phyloP scores from a whole-genome alignment of 2,113 vertebrate genomes.

The Poicephalus gulielmi region DNA sequence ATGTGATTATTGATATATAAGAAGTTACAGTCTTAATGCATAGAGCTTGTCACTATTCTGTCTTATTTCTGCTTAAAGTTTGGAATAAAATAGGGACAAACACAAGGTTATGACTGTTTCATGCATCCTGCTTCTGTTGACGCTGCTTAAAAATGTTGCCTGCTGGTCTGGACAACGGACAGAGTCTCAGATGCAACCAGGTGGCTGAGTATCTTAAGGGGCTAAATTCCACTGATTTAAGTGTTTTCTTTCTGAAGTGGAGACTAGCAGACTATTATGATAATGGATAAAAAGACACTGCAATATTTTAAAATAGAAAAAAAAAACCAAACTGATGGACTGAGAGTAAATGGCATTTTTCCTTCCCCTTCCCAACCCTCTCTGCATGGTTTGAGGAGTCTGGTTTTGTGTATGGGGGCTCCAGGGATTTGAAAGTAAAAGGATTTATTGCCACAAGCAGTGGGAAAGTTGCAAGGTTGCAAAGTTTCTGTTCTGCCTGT shows the following conservation, averaged over 20 bases:
- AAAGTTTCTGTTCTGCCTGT: not conserved
- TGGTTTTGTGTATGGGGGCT: not conserved
- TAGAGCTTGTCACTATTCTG: not conserved
- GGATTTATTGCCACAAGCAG: not conserved
- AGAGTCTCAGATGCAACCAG: not conserved
- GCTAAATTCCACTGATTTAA: slow-evolving; percentile 2
- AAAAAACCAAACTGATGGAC: not conserved
- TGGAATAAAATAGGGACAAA: not conserved
- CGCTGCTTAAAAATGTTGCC: not conserved
- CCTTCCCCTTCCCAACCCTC: not conserved
- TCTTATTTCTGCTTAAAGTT: not conserved
- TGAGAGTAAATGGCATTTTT: not conserved
- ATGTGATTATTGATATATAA: not conserved
- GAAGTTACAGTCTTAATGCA: not conserved
- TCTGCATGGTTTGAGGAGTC: not conserved
- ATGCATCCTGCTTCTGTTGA: not conserved
- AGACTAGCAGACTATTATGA: not conserved
- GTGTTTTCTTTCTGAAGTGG: not conserved
- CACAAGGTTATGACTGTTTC: not conserved
- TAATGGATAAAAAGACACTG: not conserved
- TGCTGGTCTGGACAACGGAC: not conserved
- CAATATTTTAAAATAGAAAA: not conserved
- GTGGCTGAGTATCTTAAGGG: not conserved
- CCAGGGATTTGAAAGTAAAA: not conserved
- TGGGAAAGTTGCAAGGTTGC: not conserved